Base-by-base conservation (phyloP, 1,140 invertebrate species). In the Cylas formicarius region DNA sequence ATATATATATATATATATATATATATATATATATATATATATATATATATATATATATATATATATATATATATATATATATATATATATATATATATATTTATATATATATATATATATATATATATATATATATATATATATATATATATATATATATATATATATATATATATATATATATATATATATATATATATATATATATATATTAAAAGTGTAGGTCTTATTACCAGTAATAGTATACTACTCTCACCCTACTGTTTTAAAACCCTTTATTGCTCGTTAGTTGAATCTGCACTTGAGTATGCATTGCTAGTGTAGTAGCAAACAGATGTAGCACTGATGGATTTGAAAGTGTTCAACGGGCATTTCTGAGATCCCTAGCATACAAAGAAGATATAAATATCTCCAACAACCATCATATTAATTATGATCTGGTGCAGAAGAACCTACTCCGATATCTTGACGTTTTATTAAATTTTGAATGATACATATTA, bases 251-350 rank as follows among this genome's bases (percentile, higher is more conserved):
- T n/a, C n/a, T n/a, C n/a, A n/a, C n/a, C n/a, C n/a, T n/a, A n/a
- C n/a, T n/a, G 21, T 6, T 41, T 41, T 41, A 41, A 6, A 10
- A 17, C 36, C 24, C 20, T 26, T 24, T 6, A 26, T n/a, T 18
- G 5, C 10, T 39, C 28, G n/a, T 18, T 39, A 22, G 17, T 17
- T n/a, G 24, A 39, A 11, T 39, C 20, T 26, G 22, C n/a, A 24
- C 18, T 8, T 33, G 9, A 33, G 31, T 14, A 33, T 33, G 13
- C n/a, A n/a, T 33, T 17, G 1, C 8, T 18, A 7, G n/a, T 18
- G n/a, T 32, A 34, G 11, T 13, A 17, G 31, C 40, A 24, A 43
- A 43, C 33, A 23, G 40, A 43, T 43, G 33, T 43, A 34, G 40
- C 40, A 43, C 35, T n/a, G n/a, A n/a, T n/a, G n/a, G n/a, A n/a